Conservation (phyloP, 2,797 vertebrate species). For the Muscicapa striata region DNA sequence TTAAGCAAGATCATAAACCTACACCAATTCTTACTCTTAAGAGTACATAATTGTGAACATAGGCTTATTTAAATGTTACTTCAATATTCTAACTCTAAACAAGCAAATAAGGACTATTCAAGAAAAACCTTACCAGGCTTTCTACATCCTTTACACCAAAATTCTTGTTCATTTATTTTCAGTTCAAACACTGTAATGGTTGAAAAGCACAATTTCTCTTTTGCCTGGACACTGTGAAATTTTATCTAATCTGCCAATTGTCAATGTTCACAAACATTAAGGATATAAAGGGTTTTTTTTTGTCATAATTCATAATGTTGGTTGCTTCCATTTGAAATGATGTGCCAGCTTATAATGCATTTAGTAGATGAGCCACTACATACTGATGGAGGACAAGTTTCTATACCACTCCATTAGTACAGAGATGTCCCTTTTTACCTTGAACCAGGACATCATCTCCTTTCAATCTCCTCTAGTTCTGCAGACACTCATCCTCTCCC, state of each 20-base stretch:
- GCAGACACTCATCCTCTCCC: background rate
- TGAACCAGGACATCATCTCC: background rate
- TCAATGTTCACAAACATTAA: background rate
- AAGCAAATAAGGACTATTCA: background rate
- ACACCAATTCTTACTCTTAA: background rate
- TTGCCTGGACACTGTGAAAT: background rate
- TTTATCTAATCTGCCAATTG: background rate
- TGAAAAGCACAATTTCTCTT: background rate
- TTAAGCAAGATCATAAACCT: background rate
- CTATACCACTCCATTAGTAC: background rate
- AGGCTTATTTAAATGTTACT: background rate
- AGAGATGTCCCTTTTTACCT: background rate
- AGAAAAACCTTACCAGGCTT: background rate
- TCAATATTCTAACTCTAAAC: background rate
- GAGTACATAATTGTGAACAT: background rate
- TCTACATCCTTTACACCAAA: background rate
- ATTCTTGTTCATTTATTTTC: background rate
- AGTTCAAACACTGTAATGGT: background rate
- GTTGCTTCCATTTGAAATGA: background rate
- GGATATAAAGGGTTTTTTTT: background rate
- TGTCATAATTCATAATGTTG: background rate
- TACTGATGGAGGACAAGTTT: background rate
- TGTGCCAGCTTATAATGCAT: background rate
- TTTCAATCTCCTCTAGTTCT: background rate
- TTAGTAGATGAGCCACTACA: background rate